These are phyloP conservation scores for Mastomys natalensis DNA, from an alignment of 2,113 vertebrate genomes.

Conservation along the genomic window DNA sequence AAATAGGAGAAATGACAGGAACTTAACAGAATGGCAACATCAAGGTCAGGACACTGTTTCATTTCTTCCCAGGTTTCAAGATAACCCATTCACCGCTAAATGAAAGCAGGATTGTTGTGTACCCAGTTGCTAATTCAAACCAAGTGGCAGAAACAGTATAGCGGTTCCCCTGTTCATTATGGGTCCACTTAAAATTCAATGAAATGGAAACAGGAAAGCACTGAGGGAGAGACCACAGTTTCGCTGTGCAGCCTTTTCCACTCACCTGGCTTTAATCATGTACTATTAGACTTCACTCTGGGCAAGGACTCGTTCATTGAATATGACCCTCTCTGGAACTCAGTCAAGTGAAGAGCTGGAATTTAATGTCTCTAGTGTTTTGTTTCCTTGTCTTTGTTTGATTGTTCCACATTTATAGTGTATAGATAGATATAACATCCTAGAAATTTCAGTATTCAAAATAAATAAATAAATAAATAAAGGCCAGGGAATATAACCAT, in stretches of 20 bases:
- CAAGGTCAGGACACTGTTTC: neutral
- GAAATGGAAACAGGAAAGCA: conserved; percentile 72
- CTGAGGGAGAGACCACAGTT: conserved; percentile 49
- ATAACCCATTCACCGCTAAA: conserved; percentile 67
- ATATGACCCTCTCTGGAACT: neutral
- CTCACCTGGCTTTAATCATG: conserved; percentile 66
- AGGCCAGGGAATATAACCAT: neutral
- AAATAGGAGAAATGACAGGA: conserved; percentile 22
- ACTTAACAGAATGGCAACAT: neutral
- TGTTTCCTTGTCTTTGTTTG: neutral
- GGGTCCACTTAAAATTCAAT: conserved; percentile 75
- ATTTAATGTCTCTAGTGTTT: neutral
- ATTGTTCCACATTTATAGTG: neutral
- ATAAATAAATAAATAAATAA: too few species aligned
- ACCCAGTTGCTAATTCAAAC: conserved; percentile 59
- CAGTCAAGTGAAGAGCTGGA: conserved; percentile 18
- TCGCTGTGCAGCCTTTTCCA: conserved; percentile 54
- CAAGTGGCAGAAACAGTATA: conserved; percentile 60
- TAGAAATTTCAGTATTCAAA: neutral
- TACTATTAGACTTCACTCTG: conserved; percentile 3
- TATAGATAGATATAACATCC: neutral
- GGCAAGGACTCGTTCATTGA: neutral
- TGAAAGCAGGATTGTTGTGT: conserved; percentile 17
- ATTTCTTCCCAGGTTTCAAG: conserved; percentile 38
- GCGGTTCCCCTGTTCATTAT: conserved; percentile 60